Percentiles rank a stretch among this genome's conserved stretches.
phyloP scores from a whole-genome alignment of 2,797 vertebrate genomes.

The Gymnocypris eckloni region DNA sequence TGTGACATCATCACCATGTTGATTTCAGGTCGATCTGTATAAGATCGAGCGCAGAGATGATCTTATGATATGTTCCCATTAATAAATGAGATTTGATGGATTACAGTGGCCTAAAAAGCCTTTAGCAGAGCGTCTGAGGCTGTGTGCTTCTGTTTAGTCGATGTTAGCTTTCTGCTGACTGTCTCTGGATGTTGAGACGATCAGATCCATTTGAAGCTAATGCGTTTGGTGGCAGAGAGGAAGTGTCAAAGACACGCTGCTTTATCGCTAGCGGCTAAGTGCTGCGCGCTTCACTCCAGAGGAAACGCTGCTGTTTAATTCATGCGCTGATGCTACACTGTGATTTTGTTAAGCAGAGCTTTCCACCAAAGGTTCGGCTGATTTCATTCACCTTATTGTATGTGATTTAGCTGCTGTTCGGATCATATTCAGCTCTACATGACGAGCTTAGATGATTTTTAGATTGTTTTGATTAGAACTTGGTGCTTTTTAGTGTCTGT shows the following conservation, averaged over 20 bases:
- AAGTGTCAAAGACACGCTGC: constrained; percentile 78
- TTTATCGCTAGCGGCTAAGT: constrained; percentile 76
- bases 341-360: constrained; percentile 64
- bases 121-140: background rate
- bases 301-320: constrained; percentile 76
- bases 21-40: background rate
- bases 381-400: background rate
- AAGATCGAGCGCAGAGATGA: background rate
- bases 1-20: background rate
- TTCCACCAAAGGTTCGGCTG: background rate
- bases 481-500: too few species aligned
- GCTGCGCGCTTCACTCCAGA: constrained; percentile 71
- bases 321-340: constrained; percentile 72
- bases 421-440: background rate
- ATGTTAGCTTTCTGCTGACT: constrained; percentile 13
- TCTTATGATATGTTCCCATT: background rate
- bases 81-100: background rate
- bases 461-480: background rate
- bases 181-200: constrained; percentile 66
- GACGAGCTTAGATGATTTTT: background rate
- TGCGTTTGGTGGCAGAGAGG: constrained; percentile 82
- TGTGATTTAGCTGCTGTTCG: background rate
- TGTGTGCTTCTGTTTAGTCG: background rate
- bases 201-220: constrained; percentile 79
- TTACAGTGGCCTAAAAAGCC: background rate